Base-by-base conservation (phyloP, 2,797 vertebrate species). In the Pygocentrus nattereri region DNA sequence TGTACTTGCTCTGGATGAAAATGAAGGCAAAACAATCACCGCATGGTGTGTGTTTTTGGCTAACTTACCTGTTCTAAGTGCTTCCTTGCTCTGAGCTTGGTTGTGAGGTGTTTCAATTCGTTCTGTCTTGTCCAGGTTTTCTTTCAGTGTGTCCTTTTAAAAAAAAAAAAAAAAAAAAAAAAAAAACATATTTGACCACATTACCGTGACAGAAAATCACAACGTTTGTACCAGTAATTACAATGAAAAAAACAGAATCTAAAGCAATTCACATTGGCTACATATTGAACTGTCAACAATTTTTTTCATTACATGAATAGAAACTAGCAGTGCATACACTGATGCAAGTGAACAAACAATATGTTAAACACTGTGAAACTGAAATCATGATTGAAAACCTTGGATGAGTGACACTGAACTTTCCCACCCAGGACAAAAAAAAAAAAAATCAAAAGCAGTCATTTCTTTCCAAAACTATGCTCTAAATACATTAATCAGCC, bases 101-200 rank as follows among this genome's bases (percentile, higher is more conserved):
- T 18, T 61, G 65, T 44, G 27, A n/a, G 75, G 49, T 15, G 49
- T 47, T 30, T 78, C 68, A 0, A 58, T 50, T 7, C 25, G 59
- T 58, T 76, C 85, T 15, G 76, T 11, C 52, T 81, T 71, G 65
- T 79, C 74, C 75, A 86, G 74, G 50, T 23, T 84, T 58, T 79
- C 79, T 18, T 62, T 78, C 8, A 70, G 75, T 10, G 19, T 44
- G 19, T 44, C 65, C 84, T n/a, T n/a, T n/a, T n/a, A n/a, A n/a
- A n/a, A n/a, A n/a, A n/a, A n/a, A n/a, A n/a, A n/a, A n/a, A n/a
- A n/a, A n/a, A n/a, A n/a, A n/a, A n/a, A n/a, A n/a, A n/a, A n/a
- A n/a, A n/a, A n/a, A n/a, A n/a, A n/a, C n/a, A n/a, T n/a, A 52
- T 18, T 27, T 15, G 8, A 31, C 65, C 23, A 23, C 5, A 44